Conservation (phyloP, 2,888 invertebrate genomes). For the Netelia fuscicornis region DNA sequence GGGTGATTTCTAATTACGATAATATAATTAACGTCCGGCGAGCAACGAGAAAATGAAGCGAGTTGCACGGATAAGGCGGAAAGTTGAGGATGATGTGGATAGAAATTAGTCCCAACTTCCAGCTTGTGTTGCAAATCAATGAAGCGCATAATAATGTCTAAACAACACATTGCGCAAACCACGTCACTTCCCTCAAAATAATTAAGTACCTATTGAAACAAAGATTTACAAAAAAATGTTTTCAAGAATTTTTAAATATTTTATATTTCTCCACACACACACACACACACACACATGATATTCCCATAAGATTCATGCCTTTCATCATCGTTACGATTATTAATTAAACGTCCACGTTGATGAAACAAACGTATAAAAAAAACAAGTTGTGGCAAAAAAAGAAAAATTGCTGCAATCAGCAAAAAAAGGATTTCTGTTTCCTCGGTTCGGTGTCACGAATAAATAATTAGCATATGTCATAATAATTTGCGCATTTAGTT, state of each 20-base stretch:
- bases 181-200: too few species aligned
- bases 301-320: neutral
- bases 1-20: slow-evolving; percentile 70
- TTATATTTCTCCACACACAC: neutral
- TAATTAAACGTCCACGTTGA: neutral
- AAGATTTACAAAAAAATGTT: too few species aligned
- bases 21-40: slow-evolving; percentile 72
- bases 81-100: slow-evolving; percentile 10
- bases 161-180: neutral
- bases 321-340: neutral
- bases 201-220: too few species aligned
- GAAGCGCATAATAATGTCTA: slow-evolving; percentile 47
- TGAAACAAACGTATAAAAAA: neutral
- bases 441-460: neutral
- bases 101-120: slow-evolving; percentile 26
- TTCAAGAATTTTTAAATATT: neutral
- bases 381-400: neutral
- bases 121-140: slow-evolving; percentile 38
- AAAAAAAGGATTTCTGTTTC: neutral
- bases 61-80: neutral
- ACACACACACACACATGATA: neutral
- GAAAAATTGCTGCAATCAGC: neutral
- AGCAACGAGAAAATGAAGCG: slow-evolving; percentile 53
- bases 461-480: neutral
- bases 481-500: neutral